These are phyloP conservation scores for Trachymyrmex septentrionalis DNA, from an alignment of 1,140 invertebrate species.

Conservation along the genomic window DNA sequence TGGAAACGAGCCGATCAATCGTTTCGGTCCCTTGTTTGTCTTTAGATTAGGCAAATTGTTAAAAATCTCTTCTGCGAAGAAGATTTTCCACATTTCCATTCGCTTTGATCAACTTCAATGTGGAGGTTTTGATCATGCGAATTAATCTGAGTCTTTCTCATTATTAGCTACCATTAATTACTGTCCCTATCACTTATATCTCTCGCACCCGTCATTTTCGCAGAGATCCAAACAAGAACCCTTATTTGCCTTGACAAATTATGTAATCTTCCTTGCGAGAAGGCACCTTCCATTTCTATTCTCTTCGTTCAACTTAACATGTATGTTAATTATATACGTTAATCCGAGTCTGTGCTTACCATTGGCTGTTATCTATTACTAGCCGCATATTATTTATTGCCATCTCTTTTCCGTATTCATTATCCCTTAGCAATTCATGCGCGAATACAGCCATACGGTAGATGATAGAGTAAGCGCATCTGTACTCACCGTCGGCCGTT, in stretches of 20 bases:
- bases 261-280: neutral
- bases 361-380: constrained; percentile 47
- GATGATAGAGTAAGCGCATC: constrained; percentile 47
- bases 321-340: constrained; percentile 42
- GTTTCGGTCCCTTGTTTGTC: neutral
- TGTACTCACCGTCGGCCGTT: constrained; percentile 32
- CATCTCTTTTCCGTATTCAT: constrained; percentile 24
- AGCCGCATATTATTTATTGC: constrained; percentile 32
- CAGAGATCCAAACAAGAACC: neutral
- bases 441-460: constrained; percentile 2
- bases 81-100: neutral
- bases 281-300: neutral
- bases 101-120: neutral
- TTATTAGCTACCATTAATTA: constrained; percentile 37
- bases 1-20: neutral
- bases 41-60: neutral
- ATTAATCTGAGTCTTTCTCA: neutral
- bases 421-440: constrained; percentile 12
- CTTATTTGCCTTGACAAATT: constrained; percentile 28
- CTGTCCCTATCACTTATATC: neutral
- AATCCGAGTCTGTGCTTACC: constrained; percentile 24
- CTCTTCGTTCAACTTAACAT: constrained; percentile 1
- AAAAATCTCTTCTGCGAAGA: neutral
- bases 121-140: constrained; percentile 1
- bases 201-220: neutral